Percentiles rank a stretch among this genome's conserved stretches.
These are phyloP conservation scores for Neomorphus geoffroyi DNA, from an alignment of 2,797 vertebrate species.

Conservation along the genomic window DNA sequence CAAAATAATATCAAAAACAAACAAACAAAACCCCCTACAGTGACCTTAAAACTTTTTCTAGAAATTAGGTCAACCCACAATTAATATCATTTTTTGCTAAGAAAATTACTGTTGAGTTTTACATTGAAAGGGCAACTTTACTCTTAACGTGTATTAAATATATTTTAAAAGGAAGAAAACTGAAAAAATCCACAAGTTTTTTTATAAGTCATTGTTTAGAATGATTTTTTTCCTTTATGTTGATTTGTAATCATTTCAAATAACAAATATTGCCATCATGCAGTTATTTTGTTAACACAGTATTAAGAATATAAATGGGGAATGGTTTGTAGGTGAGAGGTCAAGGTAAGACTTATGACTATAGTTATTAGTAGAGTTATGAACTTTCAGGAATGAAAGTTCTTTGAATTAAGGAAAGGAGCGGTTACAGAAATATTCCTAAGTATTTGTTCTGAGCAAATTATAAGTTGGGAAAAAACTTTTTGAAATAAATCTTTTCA, in stretches of 20 bases:
- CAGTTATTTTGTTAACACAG: background rate
- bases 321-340: background rate
- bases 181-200: background rate
- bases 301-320: background rate
- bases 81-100: too few relatives aligned
- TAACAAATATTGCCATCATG: fast-evolving
- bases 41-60: background rate
- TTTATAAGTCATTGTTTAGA: background rate
- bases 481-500: background rate
- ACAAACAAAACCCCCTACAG: background rate
- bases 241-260: background rate
- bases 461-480: background rate
- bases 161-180: background rate
- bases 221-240: too few relatives aligned
- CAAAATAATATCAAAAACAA: background rate
- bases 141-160: background rate
- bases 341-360: background rate
- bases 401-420: background rate
- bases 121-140: background rate
- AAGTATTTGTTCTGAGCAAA: background rate
- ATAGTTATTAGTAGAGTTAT: background rate
- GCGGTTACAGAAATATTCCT: background rate
- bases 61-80: background rate
- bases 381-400: background rate
- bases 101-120: background rate